These are phyloP conservation scores for Teleogryllus occipitalis DNA, from an alignment of 1,140 invertebrate species.

Conservation along the genomic window DNA sequence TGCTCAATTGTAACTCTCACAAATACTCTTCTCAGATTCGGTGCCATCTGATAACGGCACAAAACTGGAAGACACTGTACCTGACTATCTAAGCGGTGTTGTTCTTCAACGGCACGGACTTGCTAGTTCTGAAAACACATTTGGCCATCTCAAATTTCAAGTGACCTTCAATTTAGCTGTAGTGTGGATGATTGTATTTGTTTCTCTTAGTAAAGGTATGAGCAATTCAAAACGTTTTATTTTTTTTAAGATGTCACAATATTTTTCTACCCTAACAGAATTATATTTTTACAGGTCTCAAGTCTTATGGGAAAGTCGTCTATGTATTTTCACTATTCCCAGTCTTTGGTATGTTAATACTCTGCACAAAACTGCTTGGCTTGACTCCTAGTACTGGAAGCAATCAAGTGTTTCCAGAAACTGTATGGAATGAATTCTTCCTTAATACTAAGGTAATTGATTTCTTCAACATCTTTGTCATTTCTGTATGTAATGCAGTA, in stretches of 20 bases:
- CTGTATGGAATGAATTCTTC: slow-evolving; percentile 75
- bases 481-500: neutral
- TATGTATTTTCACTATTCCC: slow-evolving; percentile 64
- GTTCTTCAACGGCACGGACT: slow-evolving; percentile 64
- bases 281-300: slow-evolving; percentile 46
- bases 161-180: slow-evolving; percentile 81
- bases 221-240: neutral
- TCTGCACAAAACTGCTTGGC: slow-evolving; percentile 65
- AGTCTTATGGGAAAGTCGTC: slow-evolving; percentile 77
- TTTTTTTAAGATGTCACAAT: neutral
- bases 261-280: slow-evolving; percentile 2
- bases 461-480: too few species aligned
- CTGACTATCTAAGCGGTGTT: slow-evolving; percentile 73
- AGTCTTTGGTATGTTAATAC: slow-evolving; percentile 59
- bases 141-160: slow-evolving; percentile 72
- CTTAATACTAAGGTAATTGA: slow-evolving; percentile 56
- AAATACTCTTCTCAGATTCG: neutral
- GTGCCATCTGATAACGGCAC: neutral
- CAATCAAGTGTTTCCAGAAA: slow-evolving; percentile 62
- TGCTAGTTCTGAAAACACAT: slow-evolving; percentile 45
- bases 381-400: slow-evolving; percentile 44
- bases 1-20: neutral
- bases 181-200: slow-evolving; percentile 83
- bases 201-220: slow-evolving; percentile 75
- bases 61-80: slow-evolving; percentile 65